Percentiles rank a stretch among this genome's conserved stretches.
phyloP scores from a whole-genome alignment of 2,888 invertebrate species.

The Ophonus ardosiacus region DNA sequence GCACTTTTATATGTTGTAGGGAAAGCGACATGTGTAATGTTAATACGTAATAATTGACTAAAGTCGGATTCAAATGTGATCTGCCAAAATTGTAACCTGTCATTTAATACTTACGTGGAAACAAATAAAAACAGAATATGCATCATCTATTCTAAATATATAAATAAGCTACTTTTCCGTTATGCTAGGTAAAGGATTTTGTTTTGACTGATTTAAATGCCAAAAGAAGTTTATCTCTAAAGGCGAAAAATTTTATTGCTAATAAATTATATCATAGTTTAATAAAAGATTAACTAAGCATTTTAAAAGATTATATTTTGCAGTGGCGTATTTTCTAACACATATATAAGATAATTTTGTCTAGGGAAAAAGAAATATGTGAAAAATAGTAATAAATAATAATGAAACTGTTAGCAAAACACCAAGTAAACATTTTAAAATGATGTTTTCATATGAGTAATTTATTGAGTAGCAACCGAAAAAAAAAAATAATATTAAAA shows the following conservation, averaged over 20 bases:
- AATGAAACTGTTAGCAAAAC: background rate
- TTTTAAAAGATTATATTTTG: conserved; percentile 18
- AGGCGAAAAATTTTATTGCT: conserved; percentile 22
- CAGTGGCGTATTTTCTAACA: conserved; percentile 40
- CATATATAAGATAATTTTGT: conserved; percentile 12
- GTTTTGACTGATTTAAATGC: conserved; percentile 10
- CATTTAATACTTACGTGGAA: too few species aligned
- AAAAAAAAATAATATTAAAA: background rate
- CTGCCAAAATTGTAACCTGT: too few species aligned
- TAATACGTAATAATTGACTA: too few species aligned
- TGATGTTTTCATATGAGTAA: background rate
- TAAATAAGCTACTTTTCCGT: conserved; percentile 12
- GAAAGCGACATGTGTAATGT: too few species aligned
- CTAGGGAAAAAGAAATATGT: conserved; percentile 13
- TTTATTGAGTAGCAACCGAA: background rate
- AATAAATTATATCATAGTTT: conserved; percentile 35
- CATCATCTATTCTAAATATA: background rate
- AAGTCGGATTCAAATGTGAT: too few species aligned
- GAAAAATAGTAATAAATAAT: background rate
- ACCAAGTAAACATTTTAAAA: background rate
- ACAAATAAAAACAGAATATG: background rate
- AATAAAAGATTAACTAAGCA: conserved; percentile 19
- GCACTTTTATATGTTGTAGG: too few species aligned
- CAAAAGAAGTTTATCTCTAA: background rate
- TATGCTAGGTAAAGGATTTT: conserved; percentile 17